Evolutionary conservation across 2,888 invertebrate species (phyloP), one percentile per base, ranked within the genome.

Genomic region (Mythimna loreyi): DNA sequence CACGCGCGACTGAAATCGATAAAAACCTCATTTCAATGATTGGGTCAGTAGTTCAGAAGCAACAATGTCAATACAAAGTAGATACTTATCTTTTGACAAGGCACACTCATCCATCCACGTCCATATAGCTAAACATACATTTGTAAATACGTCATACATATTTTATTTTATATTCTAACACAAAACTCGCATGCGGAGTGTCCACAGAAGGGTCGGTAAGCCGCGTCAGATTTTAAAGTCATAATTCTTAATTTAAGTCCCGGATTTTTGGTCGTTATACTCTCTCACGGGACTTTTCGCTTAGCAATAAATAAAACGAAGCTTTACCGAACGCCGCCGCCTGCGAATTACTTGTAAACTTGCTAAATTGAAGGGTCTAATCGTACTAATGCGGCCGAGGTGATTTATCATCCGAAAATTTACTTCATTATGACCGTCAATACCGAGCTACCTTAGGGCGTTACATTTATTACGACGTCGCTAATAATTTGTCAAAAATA

Each of bases 311-410:
- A 80, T 72, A 67, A 72, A 61, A 63, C 40, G 50, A 64, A 55
- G 66, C 60, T 53, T 49, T 56, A 75, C 52, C 23, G 16, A 47
- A 50, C 13, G 40, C 40, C 53, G 56, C 65, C 47, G 59, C 63
- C 56, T 80, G 76, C 71, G 47, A 76, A 66, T 78, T 75, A 80
- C 77, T 49, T 40, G 40, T 57, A 19, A 76, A 80, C 66, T 78
- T 71, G 62, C 52, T 50, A 66, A 68, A 77, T 55, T 73, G 28
- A 67, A 64, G 56, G 63, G 30, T 60, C 56, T 63, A 66, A 80
- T 57, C 68, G 47, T 63, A 63, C 65, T 63, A 61, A 77, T 49
- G 57, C 67, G 70, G n/a, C 67, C 78, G 36, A 67, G 70, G 74
- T 80, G 47, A 78, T 68, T 74, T 66, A 70, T 65, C 57, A 25